Percentiles rank a stretch among this genome's conserved stretches.
Evolutionary conservation across 2,113 vertebrate genomes (phyloP).

Genomic region (Otolemur garnettii): DNA sequence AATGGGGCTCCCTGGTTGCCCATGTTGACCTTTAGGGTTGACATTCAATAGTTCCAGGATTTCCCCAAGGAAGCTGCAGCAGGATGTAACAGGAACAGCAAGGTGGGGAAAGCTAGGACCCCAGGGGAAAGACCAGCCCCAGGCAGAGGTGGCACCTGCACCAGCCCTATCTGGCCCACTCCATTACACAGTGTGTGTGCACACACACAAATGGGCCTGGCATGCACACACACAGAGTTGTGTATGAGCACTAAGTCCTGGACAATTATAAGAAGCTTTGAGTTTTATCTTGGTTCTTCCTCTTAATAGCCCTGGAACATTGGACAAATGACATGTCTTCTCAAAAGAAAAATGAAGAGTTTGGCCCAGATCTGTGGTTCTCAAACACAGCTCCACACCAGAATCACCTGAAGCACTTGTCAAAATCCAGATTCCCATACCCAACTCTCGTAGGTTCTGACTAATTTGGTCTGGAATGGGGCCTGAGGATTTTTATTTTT

Average conservation of each 20-base stretch:
- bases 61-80: background rate
- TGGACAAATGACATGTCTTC: background rate
- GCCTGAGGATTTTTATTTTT: background rate
- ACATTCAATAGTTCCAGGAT: background rate
- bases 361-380: background rate
- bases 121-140: background rate
- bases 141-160: background rate
- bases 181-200: background rate
- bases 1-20: background rate
- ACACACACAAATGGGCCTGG: background rate
- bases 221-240: background rate
- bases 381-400: background rate
- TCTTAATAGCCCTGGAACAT: background rate
- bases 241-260: background rate
- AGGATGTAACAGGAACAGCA: background rate
- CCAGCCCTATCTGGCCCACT: background rate
- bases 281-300: background rate
- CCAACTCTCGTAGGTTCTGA: background rate
- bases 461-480: background rate
- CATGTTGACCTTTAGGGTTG: background rate
- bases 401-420: background rate
- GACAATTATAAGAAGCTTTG: background rate
- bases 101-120: background rate
- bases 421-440: background rate
- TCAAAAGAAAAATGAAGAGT: slow-evolving; percentile 1